phyloP scores from a whole-genome alignment of 2,797 vertebrate species.

The Acrossocheilus wenchowensis region DNA sequence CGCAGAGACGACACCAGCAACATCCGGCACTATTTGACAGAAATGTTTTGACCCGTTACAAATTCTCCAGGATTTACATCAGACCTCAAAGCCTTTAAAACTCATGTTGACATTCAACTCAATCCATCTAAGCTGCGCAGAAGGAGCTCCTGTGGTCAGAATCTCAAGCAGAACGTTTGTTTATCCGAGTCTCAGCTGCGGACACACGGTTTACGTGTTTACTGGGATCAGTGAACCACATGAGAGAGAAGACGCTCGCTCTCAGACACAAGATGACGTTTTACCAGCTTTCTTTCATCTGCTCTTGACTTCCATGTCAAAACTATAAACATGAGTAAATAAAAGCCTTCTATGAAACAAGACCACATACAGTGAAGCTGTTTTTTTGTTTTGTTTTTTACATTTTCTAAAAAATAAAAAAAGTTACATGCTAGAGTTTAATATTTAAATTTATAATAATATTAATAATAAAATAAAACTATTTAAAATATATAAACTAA shows the following conservation, averaged over 20 bases:
- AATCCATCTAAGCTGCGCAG: neutral
- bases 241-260: neutral
- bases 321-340: neutral
- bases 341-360: neutral
- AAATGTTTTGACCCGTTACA: neutral
- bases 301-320: neutral
- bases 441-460: too few relatives aligned
- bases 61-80: neutral
- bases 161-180: neutral
- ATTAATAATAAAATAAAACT: too few relatives aligned
- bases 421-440: too few relatives aligned
- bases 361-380: neutral
- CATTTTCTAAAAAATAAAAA: too few relatives aligned
- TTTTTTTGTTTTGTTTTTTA: neutral
- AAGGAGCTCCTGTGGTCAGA: neutral
- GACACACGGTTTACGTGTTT: constrained; percentile 23
- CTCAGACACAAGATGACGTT: neutral
- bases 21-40: neutral
- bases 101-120: neutral
- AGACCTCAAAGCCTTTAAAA: neutral
- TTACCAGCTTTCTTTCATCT: constrained; percentile 9
- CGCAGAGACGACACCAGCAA: neutral
- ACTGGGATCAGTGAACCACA: constrained; percentile 29
- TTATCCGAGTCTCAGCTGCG: neutral
- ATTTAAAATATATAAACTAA: too few relatives aligned